Percentiles rank a stretch among this genome's conserved stretches.
phyloP scores from a whole-genome alignment of 2,888 invertebrate species.

The Helleia helle region DNA sequence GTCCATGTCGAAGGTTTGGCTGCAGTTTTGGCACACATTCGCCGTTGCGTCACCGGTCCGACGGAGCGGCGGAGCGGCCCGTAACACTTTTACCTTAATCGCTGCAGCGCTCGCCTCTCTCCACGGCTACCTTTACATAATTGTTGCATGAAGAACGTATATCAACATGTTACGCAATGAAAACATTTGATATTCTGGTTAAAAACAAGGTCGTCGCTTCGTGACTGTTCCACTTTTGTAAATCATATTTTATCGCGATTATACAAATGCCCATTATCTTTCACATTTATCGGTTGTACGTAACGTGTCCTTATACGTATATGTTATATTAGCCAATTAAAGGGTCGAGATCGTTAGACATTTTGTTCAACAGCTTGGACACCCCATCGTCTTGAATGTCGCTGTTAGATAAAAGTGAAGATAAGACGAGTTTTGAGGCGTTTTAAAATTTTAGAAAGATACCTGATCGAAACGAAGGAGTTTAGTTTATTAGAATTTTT shows the following conservation, averaged over 20 bases:
- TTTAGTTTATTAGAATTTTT: too few relatives aligned
- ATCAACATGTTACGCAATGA: slow-evolving; percentile 56
- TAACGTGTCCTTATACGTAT: slow-evolving; percentile 7
- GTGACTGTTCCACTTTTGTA: slow-evolving; percentile 26
- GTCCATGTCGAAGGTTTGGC: slow-evolving; percentile 41
- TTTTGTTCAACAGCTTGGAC: neutral
- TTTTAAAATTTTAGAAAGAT: neutral
- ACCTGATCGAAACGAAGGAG: too few relatives aligned
- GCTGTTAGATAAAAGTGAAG: neutral
- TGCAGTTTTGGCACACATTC: slow-evolving; percentile 72
- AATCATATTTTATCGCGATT: slow-evolving; percentile 16
- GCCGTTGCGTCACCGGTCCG: slow-evolving; percentile 49
- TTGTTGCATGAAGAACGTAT: slow-evolving; percentile 52
- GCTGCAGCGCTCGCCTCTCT: slow-evolving; percentile 27
- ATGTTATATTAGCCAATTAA: slow-evolving; percentile 6
- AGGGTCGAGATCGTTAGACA: slow-evolving; percentile 2
- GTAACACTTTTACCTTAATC: slow-evolving; percentile 69
- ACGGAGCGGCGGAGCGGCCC: slow-evolving; percentile 49
- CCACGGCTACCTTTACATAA: slow-evolving; percentile 61
- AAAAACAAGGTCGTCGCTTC: slow-evolving; percentile 43
- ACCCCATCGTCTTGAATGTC: slow-evolving; percentile 8
- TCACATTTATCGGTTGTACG: slow-evolving; percentile 10
- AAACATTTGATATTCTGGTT: slow-evolving; percentile 50
- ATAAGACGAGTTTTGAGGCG: neutral
- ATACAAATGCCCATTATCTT: slow-evolving; percentile 14